Percentiles rank a stretch among this genome's conserved stretches.
Conservation (phyloP, 2,888 invertebrate genomes). For the Leptothorax acervorum region DNA sequence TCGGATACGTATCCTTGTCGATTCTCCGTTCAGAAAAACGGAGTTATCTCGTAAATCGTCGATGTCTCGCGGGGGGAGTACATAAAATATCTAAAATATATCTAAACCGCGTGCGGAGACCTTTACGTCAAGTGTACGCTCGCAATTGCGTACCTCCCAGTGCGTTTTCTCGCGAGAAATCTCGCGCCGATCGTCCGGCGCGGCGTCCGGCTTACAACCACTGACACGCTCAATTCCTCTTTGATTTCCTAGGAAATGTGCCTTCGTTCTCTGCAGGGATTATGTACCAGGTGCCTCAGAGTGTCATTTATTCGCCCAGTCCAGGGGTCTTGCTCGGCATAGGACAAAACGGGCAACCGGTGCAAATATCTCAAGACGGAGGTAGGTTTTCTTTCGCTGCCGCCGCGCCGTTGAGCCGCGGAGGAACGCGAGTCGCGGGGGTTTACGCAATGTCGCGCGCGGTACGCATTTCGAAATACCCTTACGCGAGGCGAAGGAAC, state of each 20-base stretch:
- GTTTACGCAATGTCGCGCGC: slow-evolving; percentile 27
- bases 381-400: slow-evolving; percentile 68
- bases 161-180: not conserved
- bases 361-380: slow-evolving; percentile 83
- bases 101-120: not conserved
- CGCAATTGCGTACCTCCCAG: not conserved
- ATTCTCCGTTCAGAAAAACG: not conserved
- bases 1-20: not conserved
- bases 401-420: not conserved
- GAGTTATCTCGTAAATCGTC: not conserved
- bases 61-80: not conserved
- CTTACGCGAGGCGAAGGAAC: not conserved
- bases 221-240: slow-evolving; percentile 46
- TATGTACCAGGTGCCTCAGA: slow-evolving; percentile 84
- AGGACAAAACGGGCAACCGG: slow-evolving; percentile 83
- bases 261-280: slow-evolving; percentile 80
- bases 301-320: slow-evolving; percentile 83
- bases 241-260: slow-evolving; percentile 65
- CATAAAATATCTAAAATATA: not conserved
- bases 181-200: not conserved
- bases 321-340: slow-evolving; percentile 83
- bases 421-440: not conserved
- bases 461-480: slow-evolving; percentile 28
- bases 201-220: not conserved
- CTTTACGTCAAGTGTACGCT: not conserved